Evolutionary conservation across 2,113 vertebrate genomes (phyloP), one percentile per base, ranked within the genome.

Genomic region (Actinemys pallida): DNA sequence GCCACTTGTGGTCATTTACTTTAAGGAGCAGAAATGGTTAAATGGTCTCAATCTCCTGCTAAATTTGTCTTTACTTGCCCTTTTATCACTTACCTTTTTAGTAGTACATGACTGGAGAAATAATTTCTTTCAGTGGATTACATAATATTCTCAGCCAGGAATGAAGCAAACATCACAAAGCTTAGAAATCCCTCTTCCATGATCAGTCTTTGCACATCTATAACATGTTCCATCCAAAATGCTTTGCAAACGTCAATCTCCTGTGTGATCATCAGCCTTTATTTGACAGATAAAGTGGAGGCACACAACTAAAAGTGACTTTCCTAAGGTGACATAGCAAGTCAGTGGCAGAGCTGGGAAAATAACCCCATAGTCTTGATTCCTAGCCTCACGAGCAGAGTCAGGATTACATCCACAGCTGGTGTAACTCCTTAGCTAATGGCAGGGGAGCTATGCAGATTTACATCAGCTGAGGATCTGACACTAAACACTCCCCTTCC

Each of bases 171-270:
- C 31, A 11, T 81, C 79, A n/a, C 49, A 39, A 22, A 5, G 31
- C 79, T 53, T 13, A 50, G 31, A n/a, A n/a, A 47, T 39, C 16
- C 72, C 29, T 81, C 12, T 91, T 83, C 83, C 29, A 62, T 72
- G n/a, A 87, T 89, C 91, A 83, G 81, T 92, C 87, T 93, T 96
- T 94, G 94, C 88, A 83, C 91, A 85, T 88, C 84, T 96, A 10
- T 35, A 78, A 53, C 10, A 31, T 49, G 29, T 78, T 86, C n/a
- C 39, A 90, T 1, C 31, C 10, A 54, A 47, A 11, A 10, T 56
- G 82, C 42, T 42, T 75, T 65, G 47, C 90, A 94, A 75, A 93
- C 82, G 80, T 93, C 62, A 50, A 42, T 92, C 39, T 93, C 91
- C 75, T 76, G 78, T 86, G 92, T 50, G 62, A 39, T 75, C 76